phyloP scores from a whole-genome alignment of 2,888 invertebrate genomes.

The Nomada ferruginata region DNA sequence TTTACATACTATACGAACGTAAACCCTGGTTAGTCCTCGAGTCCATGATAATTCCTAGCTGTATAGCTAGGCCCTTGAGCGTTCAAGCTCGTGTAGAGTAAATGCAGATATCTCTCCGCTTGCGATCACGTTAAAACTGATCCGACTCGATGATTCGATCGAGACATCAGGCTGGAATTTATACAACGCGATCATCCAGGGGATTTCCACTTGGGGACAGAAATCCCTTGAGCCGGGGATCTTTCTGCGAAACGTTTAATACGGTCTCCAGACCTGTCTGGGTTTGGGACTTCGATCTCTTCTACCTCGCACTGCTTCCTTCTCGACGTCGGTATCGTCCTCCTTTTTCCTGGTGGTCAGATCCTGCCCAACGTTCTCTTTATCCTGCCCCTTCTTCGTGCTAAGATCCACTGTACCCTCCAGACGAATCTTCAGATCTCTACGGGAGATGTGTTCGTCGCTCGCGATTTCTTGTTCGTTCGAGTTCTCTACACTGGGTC shows the following conservation, averaged over 20 bases:
- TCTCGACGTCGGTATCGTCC: conserved; percentile 75
- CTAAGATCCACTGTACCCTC: conserved; percentile 82
- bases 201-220: background rate
- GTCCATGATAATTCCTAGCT: conserved; percentile 71
- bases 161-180: conserved; percentile 17
- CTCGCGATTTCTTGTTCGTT: conserved; percentile 75
- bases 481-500: conserved; percentile 79
- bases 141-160: conserved; percentile 7
- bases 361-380: conserved; percentile 82
- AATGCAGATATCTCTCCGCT: background rate
- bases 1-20: conserved; percentile 78
- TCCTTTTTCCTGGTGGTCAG: conserved; percentile 79
- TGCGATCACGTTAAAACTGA: background rate
- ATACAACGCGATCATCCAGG: conserved; percentile 14
- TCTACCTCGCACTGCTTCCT: conserved; percentile 76
- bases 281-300: conserved; percentile 82
- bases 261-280: conserved; percentile 83
- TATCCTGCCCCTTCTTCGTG: conserved; percentile 80
- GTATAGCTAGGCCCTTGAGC: background rate
- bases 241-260: conserved; percentile 65
- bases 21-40: conserved; percentile 84
- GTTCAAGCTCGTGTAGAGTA: background rate
- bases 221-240: conserved; percentile 6
- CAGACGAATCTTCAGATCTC: conserved; percentile 79
- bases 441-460: conserved; percentile 68